phyloP scores from a whole-genome alignment of 1,140 invertebrate species.

The Lycorma delicatula region DNA sequence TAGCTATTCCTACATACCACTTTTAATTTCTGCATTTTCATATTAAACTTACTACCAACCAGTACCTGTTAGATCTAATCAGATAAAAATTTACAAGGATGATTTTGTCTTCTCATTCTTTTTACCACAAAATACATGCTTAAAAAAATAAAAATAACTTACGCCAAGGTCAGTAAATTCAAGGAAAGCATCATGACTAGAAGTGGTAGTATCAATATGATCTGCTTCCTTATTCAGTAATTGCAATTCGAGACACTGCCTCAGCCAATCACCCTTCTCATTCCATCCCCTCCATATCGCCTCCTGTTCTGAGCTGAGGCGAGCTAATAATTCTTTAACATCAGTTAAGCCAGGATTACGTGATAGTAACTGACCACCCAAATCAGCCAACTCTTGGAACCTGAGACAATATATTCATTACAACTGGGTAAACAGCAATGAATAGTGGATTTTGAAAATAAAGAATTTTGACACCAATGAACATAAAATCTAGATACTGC shows the following conservation, averaged over 20 bases:
- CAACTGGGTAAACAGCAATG: too few relatives aligned
- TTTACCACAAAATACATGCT: conserved; percentile 3
- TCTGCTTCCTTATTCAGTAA: conserved; percentile 94
- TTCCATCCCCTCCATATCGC: conserved; percentile 68
- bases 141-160: too few relatives aligned
- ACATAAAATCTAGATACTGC: too few relatives aligned
- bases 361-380: conserved; percentile 64
- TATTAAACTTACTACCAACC: too few relatives aligned
- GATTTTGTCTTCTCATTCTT: too few relatives aligned
- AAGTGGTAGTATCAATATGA: conserved; percentile 91
- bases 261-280: conserved; percentile 71
- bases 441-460: too few relatives aligned
- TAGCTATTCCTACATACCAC: too few relatives aligned
- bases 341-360: conserved; percentile 59
- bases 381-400: conserved; percentile 64
- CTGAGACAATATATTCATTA: too few relatives aligned
- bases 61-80: too few relatives aligned
- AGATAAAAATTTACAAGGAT: too few relatives aligned
- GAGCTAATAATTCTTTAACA: conserved; percentile 61
- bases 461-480: too few relatives aligned
- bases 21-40: too few relatives aligned
- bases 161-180: conserved; percentile 84
- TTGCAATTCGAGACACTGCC: conserved; percentile 78
- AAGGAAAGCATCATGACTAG: conserved; percentile 87
- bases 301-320: conserved; percentile 64